Base-by-base conservation (phyloP, 2,888 invertebrate genomes). In the Cacoxenus indagator region DNA sequence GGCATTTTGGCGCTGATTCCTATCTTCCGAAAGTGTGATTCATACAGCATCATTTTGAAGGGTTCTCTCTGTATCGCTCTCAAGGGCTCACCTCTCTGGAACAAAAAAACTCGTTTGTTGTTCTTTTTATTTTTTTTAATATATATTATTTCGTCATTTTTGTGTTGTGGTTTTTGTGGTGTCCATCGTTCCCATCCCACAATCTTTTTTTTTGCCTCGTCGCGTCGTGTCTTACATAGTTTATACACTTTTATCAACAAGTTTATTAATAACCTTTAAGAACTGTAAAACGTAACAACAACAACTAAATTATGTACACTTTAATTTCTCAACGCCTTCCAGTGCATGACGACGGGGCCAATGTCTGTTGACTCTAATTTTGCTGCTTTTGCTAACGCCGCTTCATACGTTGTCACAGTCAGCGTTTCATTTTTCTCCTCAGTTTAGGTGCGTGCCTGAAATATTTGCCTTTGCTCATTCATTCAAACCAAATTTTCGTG, bases 261-360 rank as follows among this genome's bases (percentile, higher is more conserved):
- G 83, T 84, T 82, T 83, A 83, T 84, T 84, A 84, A 77, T 83
- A 82, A 78, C 73, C 71, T 74, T 74, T 59, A 65, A 64, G 64
- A 68, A 67, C 62, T 67, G 59, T 67, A 59, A 31, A 37, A 59
- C 4, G n/a, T 31, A 57, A 57, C 26, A 29, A 57, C 27, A 57
- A 54, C 19, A 55, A 55, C 8, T 0, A 72, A 70, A 67, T 65
- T 70, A 46, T 73, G 69, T 73, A 73, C 70, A 69, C 69, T 67
- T 55, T 71, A 66, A 72, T 68, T 55, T 65, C 29, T 64, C 66
- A 66, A 59, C 70, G 57, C 66, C 51, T 48, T 54, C 62, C 62
- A 62, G 29, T 37, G 29, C 29, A 29, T 9, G 24, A 6, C 57
- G 9, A 0, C 57, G 9, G 27, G n/a, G 9, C 6, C 31, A 29